A percentile compares a stretch with the other conserved stretches of the same genome.
These are phyloP conservation scores for Cyanistes caeruleus DNA, from an alignment of 2,113 vertebrate species.

Conservation along the genomic window DNA sequence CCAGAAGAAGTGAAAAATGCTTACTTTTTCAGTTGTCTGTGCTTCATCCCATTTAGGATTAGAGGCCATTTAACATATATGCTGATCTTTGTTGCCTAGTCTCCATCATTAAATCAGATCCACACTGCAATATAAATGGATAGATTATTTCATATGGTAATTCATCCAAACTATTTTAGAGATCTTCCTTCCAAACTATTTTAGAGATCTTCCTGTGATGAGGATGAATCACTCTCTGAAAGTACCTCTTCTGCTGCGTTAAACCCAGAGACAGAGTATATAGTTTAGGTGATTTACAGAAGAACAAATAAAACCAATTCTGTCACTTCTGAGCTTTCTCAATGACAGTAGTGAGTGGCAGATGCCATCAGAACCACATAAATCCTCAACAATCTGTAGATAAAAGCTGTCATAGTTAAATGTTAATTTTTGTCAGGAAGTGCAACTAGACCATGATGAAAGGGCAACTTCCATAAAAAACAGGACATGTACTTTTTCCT, in stretches of 20 bases:
- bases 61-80: background rate
- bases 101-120: background rate
- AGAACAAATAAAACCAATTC: background rate
- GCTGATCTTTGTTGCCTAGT: background rate
- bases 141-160: background rate
- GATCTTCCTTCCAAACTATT: background rate
- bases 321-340: background rate
- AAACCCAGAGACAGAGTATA: background rate
- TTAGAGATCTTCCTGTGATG: background rate
- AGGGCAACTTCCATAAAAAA: background rate
- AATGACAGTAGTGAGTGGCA: background rate
- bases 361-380: background rate
- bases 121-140: background rate
- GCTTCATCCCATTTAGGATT: background rate
- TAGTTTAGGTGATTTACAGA: background rate
- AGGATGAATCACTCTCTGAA: background rate
- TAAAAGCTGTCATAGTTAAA: background rate
- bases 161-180: background rate
- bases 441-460: background rate
- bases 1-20: background rate
- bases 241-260: background rate
- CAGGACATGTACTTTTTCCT: background rate
- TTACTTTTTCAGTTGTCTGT: background rate
- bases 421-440: background rate
- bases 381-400: background rate